phyloP scores from a whole-genome alignment of 2,797 vertebrate genomes.

The Gymnocypris eckloni region DNA sequence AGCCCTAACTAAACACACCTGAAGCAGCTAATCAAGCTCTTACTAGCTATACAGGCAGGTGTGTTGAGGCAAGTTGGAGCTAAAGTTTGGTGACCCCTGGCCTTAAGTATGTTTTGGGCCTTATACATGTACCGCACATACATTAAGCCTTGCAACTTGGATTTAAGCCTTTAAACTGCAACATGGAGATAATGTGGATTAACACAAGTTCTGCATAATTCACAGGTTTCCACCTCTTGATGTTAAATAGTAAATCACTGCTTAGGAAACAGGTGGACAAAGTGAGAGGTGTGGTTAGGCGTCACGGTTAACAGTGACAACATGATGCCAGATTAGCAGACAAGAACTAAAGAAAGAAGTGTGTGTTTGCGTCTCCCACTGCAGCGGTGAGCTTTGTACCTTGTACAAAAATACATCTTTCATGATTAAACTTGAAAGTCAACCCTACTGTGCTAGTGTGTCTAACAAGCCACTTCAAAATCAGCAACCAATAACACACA shows the following conservation, averaged over 20 bases:
- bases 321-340: slow-evolving; percentile 26
- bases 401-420: slow-evolving; percentile 37
- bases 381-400: slow-evolving; percentile 29
- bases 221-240: background rate
- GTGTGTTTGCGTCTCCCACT: slow-evolving; percentile 7
- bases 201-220: background rate
- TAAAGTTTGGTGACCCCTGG: no score
- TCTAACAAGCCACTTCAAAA: slow-evolving; percentile 54
- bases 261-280: slow-evolving; percentile 53
- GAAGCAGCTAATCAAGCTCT: no score
- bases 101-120: background rate
- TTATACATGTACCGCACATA: background rate
- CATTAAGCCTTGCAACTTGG: background rate
- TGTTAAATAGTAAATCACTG: slow-evolving; percentile 32
- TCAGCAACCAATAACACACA: slow-evolving; percentile 56
- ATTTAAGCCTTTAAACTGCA: background rate
- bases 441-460: slow-evolving; percentile 46
- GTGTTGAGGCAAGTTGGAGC: no score
- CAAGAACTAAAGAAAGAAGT: slow-evolving; percentile 26
- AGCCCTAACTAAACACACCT: no score
- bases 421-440: slow-evolving; percentile 53
- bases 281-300: slow-evolving; percentile 16
- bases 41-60: no score
- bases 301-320: slow-evolving; percentile 1
- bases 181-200: background rate